phyloP scores from a whole-genome alignment of 2,113 vertebrate species.

The Larimichthys polyactis region DNA sequence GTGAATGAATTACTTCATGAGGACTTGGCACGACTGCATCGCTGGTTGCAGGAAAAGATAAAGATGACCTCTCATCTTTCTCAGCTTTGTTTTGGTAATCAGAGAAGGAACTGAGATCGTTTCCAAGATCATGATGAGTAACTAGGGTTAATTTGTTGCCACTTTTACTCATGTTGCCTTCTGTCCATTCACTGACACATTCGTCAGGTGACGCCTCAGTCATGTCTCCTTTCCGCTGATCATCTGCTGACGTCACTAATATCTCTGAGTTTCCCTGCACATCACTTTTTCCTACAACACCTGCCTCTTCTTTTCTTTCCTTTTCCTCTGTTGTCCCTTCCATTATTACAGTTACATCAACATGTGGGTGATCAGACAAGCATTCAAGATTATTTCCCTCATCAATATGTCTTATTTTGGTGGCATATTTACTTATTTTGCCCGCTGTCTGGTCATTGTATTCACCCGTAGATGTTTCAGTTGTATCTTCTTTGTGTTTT shows the following conservation, averaged over 20 bases:
- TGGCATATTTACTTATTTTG: conserved; percentile 1
- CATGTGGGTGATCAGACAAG: conserved; percentile 12
- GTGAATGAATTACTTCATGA: conserved; percentile 38
- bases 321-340: background rate
- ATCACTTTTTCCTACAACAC: background rate
- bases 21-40: conserved; percentile 71
- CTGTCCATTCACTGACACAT: conserved; percentile 1
- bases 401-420: background rate
- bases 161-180: background rate
- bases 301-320: background rate
- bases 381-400: background rate
- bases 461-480: background rate
- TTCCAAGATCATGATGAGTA: conserved; percentile 12
- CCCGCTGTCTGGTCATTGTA: background rate
- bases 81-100: conserved; percentile 22
- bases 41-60: background rate
- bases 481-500: conserved; percentile 5
- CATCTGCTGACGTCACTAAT: background rate
- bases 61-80: conserved; percentile 16
- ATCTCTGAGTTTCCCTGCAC: background rate
- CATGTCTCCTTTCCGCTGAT: conserved; percentile 3
- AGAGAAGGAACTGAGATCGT: conserved; percentile 7
- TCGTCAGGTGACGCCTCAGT: conserved; percentile 9
- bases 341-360: background rate
- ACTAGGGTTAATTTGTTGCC: background rate